Conservation (phyloP, 2,113 vertebrate species). For the Prionailurus viverrinus region DNA sequence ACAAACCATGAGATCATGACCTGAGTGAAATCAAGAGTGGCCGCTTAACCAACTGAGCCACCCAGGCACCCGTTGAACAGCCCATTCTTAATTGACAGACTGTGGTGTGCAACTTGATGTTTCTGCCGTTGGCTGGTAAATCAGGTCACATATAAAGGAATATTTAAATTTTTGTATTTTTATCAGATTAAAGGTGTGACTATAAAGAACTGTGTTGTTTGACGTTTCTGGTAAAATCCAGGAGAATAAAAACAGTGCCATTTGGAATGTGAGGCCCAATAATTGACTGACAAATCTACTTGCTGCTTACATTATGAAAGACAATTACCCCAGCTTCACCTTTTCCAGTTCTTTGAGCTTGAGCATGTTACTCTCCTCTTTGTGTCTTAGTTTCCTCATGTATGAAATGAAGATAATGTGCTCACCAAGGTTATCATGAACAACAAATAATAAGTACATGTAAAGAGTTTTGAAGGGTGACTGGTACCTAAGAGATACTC, state of each 20-base stretch:
- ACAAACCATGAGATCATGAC: no score
- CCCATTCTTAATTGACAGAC: not conserved
- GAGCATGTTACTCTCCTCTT: not conserved
- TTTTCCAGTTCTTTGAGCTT: not conserved
- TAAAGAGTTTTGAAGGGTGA: not conserved
- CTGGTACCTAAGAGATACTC: not conserved
- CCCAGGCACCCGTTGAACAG: not conserved
- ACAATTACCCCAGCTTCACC: not conserved
- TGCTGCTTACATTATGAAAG: not conserved
- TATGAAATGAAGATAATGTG: not conserved
- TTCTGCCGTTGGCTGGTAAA: not conserved
- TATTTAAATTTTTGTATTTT: conserved; percentile 13
- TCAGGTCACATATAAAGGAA: not conserved
- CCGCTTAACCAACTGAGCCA: no score
- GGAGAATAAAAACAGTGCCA: not conserved
- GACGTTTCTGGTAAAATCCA: not conserved
- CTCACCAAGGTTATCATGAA: not conserved
- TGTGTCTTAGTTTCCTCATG: not conserved
- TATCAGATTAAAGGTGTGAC: not conserved
- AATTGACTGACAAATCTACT: not conserved
- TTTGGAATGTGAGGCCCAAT: not conserved
- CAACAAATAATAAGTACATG: not conserved
- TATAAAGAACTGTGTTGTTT: not conserved
- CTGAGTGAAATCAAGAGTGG: no score
- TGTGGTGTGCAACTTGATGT: not conserved